phyloP scores from a whole-genome alignment of 2,888 invertebrate species.

The Adineta ricciae region DNA sequence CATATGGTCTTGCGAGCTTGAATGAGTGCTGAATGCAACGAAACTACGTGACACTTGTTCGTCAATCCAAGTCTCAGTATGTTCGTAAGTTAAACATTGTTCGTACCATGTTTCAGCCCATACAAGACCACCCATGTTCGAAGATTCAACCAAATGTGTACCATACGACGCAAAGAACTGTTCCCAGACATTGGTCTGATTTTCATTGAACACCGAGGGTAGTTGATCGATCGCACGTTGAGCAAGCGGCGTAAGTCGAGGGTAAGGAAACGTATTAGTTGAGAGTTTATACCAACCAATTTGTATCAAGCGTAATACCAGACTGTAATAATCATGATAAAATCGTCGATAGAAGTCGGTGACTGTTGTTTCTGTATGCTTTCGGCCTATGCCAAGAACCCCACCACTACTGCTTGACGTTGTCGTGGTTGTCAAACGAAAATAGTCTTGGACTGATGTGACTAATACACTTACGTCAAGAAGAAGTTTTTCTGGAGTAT shows the following conservation, averaged over 20 bases:
- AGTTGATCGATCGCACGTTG: neutral
- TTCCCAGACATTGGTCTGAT: neutral
- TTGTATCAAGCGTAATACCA: neutral
- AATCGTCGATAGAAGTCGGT: neutral
- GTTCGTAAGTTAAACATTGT: neutral
- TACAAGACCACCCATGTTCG: neutral
- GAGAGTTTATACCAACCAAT: neutral
- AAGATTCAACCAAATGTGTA: neutral
- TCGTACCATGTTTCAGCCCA: slow-evolving; percentile 12
- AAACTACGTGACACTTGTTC: neutral
- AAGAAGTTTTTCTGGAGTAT: neutral
- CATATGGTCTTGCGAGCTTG: neutral
- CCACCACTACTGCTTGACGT: neutral
- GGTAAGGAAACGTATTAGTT: neutral
- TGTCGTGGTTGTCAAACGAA: neutral
- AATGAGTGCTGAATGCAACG: neutral
- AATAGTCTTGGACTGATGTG: neutral
- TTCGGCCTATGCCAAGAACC: neutral
- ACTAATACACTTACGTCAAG: neutral
- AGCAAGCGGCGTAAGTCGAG: neutral
- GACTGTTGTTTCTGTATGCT: neutral
- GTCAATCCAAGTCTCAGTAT: neutral
- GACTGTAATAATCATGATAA: neutral
- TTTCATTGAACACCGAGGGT: neutral
- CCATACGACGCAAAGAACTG: neutral